Percentiles rank a stretch among this genome's conserved stretches.
Evolutionary conservation across 1,140 invertebrate genomes (phyloP).

Genomic region (Drosophila fuyamai): DNA sequence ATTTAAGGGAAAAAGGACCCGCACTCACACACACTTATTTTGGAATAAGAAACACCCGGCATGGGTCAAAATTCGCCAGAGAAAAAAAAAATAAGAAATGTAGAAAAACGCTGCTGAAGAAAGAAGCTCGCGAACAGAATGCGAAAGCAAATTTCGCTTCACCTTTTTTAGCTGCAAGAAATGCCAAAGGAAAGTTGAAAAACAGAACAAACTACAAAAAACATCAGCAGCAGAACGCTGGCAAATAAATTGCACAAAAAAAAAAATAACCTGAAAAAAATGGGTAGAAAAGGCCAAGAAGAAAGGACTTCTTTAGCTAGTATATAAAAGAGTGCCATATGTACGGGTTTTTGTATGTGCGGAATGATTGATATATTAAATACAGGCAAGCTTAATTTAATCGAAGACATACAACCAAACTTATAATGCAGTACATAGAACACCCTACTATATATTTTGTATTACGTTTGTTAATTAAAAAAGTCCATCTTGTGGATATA

Average conservation of each 20-base stretch:
- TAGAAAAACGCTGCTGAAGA: slow-evolving; percentile 31
- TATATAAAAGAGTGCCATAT: slow-evolving; percentile 30
- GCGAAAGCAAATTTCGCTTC: slow-evolving; percentile 47
- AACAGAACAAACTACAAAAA: slow-evolving; percentile 23
- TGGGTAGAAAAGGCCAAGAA: slow-evolving; percentile 7
- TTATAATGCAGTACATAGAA: not conserved
- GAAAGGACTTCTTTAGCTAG: slow-evolving; percentile 25
- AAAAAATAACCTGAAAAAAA: slow-evolving; percentile 5
- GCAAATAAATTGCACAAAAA: slow-evolving; percentile 66
- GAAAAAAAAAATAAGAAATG: slow-evolving; percentile 8
- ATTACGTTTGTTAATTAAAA: too few species aligned
- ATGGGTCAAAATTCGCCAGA: slow-evolving; percentile 37
- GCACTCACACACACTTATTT: slow-evolving; percentile 10
- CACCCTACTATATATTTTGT: too few species aligned
- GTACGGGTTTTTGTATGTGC: slow-evolving; percentile 2
- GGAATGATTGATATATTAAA: slow-evolving; percentile 24
- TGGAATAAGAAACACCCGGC: slow-evolving; percentile 37
- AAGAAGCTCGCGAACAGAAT: slow-evolving; percentile 25
- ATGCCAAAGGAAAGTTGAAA: slow-evolving; percentile 37
- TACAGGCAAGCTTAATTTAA: slow-evolving; percentile 1
- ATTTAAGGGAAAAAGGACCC: slow-evolving; percentile 14
- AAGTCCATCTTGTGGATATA: too few species aligned
- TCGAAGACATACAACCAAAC: not conserved
- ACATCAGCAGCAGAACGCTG: slow-evolving; percentile 50
- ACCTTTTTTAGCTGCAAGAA: slow-evolving; percentile 56